Percentiles rank a stretch among this genome's conserved stretches.
These are phyloP conservation scores for Malthinus flaveolus DNA, from an alignment of 2,888 invertebrate genomes.

Conservation along the genomic window DNA sequence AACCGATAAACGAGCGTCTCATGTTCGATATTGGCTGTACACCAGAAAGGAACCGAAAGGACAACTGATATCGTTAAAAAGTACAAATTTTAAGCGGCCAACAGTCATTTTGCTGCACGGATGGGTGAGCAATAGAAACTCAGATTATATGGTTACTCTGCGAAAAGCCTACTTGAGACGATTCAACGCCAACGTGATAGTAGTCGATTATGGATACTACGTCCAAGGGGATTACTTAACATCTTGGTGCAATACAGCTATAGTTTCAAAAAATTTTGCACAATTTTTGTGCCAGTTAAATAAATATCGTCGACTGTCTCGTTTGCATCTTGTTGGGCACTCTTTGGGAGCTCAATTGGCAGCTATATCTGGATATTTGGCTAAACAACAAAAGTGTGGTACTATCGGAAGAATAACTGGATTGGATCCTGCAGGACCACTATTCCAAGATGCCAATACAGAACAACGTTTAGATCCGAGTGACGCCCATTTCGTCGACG, in stretches of 20 bases:
- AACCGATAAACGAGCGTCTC: neutral
- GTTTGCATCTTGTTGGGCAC: neutral
- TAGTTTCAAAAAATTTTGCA: neutral
- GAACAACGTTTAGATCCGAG: neutral
- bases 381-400: neutral
- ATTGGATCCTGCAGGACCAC: conserved; percentile 1
- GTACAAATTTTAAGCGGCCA: neutral
- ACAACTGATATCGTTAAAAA: neutral
- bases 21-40: conserved; percentile 4
- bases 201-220: neutral
- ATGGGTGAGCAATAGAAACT: neutral
- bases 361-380: neutral
- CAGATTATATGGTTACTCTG: neutral
- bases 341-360: conserved; percentile 3
- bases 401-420: neutral
- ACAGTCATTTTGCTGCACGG: neutral
- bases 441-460: neutral
- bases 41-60: neutral
- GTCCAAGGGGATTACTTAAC: neutral
- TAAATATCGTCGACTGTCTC: neutral
- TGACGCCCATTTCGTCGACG: neutral
- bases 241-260: neutral
- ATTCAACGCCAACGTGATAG: neutral
- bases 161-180: neutral
- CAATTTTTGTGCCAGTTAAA: neutral